Percentiles rank a stretch among this genome's conserved stretches.
Evolutionary conservation across 92 coral and sea anemone species (phyloP).

Genomic region (Pocillopora grandis): DNA sequence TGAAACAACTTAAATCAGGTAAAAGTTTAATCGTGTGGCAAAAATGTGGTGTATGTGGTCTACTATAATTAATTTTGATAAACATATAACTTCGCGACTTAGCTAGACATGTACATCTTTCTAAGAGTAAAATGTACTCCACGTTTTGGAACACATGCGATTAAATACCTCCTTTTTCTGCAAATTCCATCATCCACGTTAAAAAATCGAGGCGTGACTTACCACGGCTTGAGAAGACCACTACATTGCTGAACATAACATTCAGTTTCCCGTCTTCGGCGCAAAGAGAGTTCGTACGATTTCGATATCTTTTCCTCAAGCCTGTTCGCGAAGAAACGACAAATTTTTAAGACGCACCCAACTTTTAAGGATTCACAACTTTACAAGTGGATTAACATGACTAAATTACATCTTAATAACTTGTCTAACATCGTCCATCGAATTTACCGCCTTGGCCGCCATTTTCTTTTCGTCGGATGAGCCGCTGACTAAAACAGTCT

Average conservation of each 20-base stretch:
- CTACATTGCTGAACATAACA: conserved; percentile 38
- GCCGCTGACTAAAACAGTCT: conserved; percentile 6
- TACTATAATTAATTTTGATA: no score
- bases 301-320: conserved; percentile 23
- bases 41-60: no score
- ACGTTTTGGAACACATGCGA: neutral
- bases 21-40: no score
- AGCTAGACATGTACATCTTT: no score
- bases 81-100: no score
- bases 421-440: conserved; percentile 15
- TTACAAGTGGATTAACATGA: neutral
- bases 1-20: no score
- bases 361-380: neutral
- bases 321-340: neutral
- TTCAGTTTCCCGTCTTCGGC: conserved; percentile 28
- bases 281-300: conserved; percentile 24
- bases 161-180: neutral
- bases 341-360: neutral
- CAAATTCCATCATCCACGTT: neutral
- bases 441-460: conserved; percentile 36
- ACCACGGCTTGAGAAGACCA: conserved; percentile 34
- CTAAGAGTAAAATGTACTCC: neutral
- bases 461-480: conserved; percentile 3
- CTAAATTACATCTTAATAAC: conserved; percentile 4
- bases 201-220: neutral